These are phyloP conservation scores for Trachops cirrhosus DNA, from an alignment of 2,797 vertebrate species.

Conservation along the genomic window DNA sequence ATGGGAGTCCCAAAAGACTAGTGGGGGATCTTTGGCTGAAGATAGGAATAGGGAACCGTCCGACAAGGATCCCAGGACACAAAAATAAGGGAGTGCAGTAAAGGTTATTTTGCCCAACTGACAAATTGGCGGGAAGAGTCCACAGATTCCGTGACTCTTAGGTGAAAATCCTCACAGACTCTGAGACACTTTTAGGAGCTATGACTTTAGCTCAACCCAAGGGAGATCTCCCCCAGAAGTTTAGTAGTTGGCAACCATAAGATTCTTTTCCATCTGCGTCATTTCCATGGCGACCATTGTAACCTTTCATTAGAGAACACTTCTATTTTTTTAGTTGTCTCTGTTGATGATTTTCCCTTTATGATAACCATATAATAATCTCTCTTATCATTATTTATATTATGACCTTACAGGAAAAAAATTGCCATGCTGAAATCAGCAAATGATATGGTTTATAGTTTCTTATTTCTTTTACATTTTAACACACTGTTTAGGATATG, in stretches of 20 bases:
- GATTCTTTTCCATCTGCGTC: background rate
- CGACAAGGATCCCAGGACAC: background rate
- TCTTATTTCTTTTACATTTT: background rate
- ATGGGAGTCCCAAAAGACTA: background rate
- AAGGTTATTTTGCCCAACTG: background rate
- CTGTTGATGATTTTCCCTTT: background rate
- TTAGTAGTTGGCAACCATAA: background rate
- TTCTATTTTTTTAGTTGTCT: background rate
- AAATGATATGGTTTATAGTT: background rate
- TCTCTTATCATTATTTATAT: conserved; percentile 22
- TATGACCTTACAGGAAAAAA: conserved; percentile 18
- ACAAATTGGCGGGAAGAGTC: background rate
- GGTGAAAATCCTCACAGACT: background rate
- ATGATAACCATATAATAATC: background rate
- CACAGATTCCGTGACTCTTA: background rate
- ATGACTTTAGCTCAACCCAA: background rate
- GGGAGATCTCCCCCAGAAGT: background rate
- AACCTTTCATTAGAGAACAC: background rate
- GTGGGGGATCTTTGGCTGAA: background rate
- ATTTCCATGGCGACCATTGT: background rate
- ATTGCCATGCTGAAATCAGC: background rate
- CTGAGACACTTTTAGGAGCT: background rate
- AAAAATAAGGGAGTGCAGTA: background rate
- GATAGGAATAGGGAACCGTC: background rate
- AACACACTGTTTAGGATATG: conserved; percentile 3